Conservation (phyloP, 2,113 vertebrate species). For the Podarcis muralis region DNA sequence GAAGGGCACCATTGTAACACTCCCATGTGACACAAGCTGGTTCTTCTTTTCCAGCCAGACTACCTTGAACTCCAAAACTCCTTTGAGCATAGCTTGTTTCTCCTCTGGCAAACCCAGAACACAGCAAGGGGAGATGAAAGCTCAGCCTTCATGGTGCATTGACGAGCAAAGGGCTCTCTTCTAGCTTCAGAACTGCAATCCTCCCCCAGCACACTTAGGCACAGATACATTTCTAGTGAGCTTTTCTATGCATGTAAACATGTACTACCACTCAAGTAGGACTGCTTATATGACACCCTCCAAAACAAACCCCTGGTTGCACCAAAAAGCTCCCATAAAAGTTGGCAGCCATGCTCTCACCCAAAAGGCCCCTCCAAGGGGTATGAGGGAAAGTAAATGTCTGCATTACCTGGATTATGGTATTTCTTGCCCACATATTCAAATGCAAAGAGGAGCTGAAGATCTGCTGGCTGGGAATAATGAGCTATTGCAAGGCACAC, state of each 20-base stretch:
- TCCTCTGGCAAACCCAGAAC: too few relatives aligned
- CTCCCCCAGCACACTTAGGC: background rate
- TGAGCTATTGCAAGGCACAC: constrained; percentile 98
- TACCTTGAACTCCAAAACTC: too few relatives aligned
- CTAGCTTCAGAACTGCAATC: background rate
- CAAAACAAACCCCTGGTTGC: constrained; percentile 49
- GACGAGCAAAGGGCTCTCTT: background rate
- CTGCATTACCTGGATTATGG: constrained; percentile 86
- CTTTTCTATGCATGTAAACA: background rate
- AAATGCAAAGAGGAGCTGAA: constrained; percentile 97
- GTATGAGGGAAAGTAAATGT: background rate
- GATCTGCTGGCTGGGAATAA: constrained; percentile 96
- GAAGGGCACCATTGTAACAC: too few relatives aligned
- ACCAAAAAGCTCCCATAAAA: constrained; percentile 29
- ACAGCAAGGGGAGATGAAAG: background rate
- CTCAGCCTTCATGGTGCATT: background rate
- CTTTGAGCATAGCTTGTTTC: too few relatives aligned
- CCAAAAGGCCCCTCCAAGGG: rapidly evolving
- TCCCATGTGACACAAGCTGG: too few relatives aligned
- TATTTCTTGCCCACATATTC: constrained; percentile 92
- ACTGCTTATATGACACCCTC: background rate
- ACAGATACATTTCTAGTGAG: background rate
- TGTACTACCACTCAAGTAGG: background rate
- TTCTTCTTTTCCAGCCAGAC: too few relatives aligned
- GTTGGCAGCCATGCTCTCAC: constrained; percentile 1